Evolutionary conservation across 2,113 vertebrate species (phyloP).

Genomic region (Channa maculata): DNA sequence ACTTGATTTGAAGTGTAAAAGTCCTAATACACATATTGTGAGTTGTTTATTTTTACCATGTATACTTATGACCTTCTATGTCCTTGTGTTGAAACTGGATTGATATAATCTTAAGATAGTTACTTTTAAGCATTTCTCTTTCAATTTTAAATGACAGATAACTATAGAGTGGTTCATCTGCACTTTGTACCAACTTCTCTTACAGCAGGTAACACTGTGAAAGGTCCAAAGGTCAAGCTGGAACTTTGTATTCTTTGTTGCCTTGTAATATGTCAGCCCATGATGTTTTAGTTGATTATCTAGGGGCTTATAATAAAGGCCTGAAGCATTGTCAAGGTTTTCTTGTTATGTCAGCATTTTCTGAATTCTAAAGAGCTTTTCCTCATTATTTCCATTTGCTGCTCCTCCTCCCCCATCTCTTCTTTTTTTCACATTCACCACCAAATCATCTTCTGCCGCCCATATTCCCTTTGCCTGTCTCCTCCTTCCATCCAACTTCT

Average conservation of each 20-base stretch:
- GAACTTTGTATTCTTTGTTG: background rate
- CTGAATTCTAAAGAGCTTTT: constrained; percentile 69
- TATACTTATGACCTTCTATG: too few species aligned
- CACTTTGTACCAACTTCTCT: too few species aligned
- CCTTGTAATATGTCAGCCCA: constrained; percentile 8
- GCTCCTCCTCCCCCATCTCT: constrained; percentile 28
- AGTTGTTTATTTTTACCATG: too few species aligned
- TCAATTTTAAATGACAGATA: too few species aligned
- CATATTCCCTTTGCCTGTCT: constrained; percentile 59
- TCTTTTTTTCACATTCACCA: constrained; percentile 62
- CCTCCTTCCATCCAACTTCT: constrained; percentile 59
- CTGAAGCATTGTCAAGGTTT: constrained; percentile 43
- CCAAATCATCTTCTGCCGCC: constrained; percentile 54
- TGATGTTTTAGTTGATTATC: constrained; percentile 26
- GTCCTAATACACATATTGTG: too few species aligned
- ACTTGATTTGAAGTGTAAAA: too few species aligned
- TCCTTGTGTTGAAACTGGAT: too few species aligned
- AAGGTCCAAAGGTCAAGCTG: constrained; percentile 21
- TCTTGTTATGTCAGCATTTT: constrained; percentile 66
- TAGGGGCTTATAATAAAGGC: constrained; percentile 51
- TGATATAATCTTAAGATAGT: too few species aligned
- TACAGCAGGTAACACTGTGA: too few species aligned
- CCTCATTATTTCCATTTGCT: constrained; percentile 50
- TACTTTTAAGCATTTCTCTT: too few species aligned
- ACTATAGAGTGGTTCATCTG: too few species aligned